phyloP scores from a whole-genome alignment of 2,888 invertebrate species.

The Poecilobothrus nobilitatus region DNA sequence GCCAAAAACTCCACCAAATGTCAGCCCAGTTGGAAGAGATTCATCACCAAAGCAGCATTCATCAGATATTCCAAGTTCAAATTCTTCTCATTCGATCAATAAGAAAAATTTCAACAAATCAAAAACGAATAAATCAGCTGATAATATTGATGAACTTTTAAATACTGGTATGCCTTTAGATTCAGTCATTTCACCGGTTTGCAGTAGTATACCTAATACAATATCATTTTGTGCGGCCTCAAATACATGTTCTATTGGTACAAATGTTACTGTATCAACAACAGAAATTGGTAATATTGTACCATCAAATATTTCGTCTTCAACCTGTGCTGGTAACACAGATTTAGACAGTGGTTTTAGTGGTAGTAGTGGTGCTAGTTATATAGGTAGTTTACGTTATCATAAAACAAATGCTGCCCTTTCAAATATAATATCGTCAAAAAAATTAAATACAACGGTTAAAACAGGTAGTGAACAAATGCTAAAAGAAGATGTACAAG shows the following conservation, averaged over 20 bases:
- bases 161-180: constrained; percentile 58
- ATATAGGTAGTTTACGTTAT: constrained; percentile 59
- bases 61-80: constrained; percentile 36
- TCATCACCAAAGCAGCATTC: constrained; percentile 48
- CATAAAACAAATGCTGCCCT: constrained; percentile 39
- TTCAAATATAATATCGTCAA: constrained; percentile 32
- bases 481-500: background rate
- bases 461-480: constrained; percentile 28
- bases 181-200: constrained; percentile 61
- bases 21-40: constrained; percentile 44
- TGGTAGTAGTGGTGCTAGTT: constrained; percentile 74
- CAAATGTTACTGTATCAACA: background rate
- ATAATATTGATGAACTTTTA: constrained; percentile 48
- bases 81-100: background rate
- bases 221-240: constrained; percentile 37
- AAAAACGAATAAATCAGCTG: constrained; percentile 11
- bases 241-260: background rate
- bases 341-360: constrained; percentile 77
- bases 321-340: constrained; percentile 21
- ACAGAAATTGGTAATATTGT: constrained; percentile 15
- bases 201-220: constrained; percentile 38
- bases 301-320: constrained; percentile 14
- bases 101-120: background rate
- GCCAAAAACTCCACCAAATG: constrained; percentile 57
- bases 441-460: constrained; percentile 26